phyloP scores from a whole-genome alignment of 1,140 invertebrate species.

The Ganaspis sp. region DNA sequence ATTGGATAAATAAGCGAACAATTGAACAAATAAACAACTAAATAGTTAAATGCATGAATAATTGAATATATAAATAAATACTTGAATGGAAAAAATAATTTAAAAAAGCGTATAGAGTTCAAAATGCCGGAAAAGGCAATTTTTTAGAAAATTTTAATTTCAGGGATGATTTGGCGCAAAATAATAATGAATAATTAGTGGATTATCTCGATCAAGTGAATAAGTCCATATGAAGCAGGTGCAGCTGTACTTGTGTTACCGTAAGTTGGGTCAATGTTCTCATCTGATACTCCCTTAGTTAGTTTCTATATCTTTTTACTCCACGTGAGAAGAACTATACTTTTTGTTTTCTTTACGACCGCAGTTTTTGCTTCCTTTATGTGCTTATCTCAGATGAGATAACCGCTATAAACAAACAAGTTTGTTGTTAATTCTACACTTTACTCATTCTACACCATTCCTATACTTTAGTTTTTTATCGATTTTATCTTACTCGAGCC shows the following conservation, averaged over 20 bases:
- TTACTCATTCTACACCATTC: not conserved
- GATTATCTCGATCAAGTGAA: not conserved
- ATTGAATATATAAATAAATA: no score
- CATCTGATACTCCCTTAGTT: not conserved
- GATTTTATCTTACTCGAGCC: not conserved
- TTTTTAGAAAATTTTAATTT: not conserved
- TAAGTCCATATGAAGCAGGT: slow-evolving; percentile 22
- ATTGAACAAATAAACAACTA: no score
- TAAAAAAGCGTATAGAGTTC: no score
- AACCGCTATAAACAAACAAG: slow-evolving; percentile 14
- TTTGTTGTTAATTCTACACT: not conserved
- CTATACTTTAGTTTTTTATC: not conserved
- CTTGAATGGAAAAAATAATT: no score
- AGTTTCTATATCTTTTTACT: slow-evolving; percentile 18
- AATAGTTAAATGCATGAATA: no score
- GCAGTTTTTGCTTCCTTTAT: slow-evolving; percentile 18
- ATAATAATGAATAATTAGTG: slow-evolving; percentile 1
- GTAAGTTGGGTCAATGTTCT: slow-evolving; percentile 25
- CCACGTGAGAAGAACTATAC: not conserved
- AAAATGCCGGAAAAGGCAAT: no score
- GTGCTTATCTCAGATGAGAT: slow-evolving; percentile 1
- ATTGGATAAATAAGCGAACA: no score
- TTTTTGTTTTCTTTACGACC: slow-evolving; percentile 9
- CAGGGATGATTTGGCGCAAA: not conserved
- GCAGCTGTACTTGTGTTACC: slow-evolving; percentile 21